phyloP scores from a whole-genome alignment of 2,888 invertebrate species.

The Stenotaenia linearis region DNA sequence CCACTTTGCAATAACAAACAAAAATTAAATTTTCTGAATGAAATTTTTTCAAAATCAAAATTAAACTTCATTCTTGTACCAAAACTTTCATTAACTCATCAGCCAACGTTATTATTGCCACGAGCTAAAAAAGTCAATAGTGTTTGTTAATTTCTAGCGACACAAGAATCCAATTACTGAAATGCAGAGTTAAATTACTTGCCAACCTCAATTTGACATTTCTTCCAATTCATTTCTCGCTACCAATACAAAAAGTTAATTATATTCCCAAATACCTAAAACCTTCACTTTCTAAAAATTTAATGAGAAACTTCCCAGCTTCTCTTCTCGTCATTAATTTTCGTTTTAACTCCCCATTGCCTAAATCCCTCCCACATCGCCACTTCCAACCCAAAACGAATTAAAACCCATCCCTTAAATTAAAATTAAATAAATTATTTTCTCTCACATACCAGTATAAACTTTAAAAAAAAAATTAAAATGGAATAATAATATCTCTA shows the following conservation, averaged over 20 bases:
- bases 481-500: no score
- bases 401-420: neutral
- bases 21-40: no score
- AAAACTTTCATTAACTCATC: neutral
- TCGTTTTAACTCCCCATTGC: neutral
- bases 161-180: slow-evolving; percentile 8
- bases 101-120: neutral
- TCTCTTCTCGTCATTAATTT: slow-evolving; percentile 1
- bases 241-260: neutral
- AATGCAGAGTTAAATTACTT: neutral
- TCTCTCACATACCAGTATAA: neutral
- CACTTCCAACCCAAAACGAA: neutral
- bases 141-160: neutral
- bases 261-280: neutral
- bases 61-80: neutral
- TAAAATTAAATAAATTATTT: neutral
- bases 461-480: no score
- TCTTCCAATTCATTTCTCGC: neutral
- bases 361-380: neutral
- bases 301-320: slow-evolving; percentile 13
- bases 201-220: slow-evolving; percentile 20
- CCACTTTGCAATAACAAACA: no score
- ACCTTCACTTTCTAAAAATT: neutral
- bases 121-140: neutral
- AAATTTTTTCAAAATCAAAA: no score